phyloP scores from a whole-genome alignment of 2,797 vertebrate species.

The Prunella strophiata region DNA sequence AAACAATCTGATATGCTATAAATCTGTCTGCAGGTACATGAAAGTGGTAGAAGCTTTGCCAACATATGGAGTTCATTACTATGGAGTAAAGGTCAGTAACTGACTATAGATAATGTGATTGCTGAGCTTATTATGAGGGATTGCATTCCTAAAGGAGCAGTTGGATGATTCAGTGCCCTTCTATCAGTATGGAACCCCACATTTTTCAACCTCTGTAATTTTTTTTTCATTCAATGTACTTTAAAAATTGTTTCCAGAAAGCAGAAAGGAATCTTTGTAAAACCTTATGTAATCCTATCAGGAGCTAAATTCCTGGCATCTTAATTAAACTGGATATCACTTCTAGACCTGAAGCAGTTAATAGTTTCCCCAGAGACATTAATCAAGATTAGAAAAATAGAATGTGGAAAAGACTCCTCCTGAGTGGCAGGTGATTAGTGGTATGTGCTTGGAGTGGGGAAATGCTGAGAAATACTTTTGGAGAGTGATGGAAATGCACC shows the following conservation, averaged over 20 bases:
- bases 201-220: background rate
- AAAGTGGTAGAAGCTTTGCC: constrained; percentile 93
- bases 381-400: background rate
- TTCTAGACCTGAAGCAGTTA: background rate
- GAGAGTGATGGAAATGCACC: background rate
- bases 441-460: background rate
- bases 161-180: constrained; percentile 7
- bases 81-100: constrained; percentile 93
- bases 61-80: constrained; percentile 98
- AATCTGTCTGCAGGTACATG: constrained; percentile 88
- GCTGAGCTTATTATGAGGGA: constrained; percentile 4
- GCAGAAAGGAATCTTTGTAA: background rate
- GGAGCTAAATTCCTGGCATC: background rate
- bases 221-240: background rate
- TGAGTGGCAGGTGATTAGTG: background rate
- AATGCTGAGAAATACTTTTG: background rate
- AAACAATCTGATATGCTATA: constrained; percentile 20
- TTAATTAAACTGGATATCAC: constrained; percentile 35
- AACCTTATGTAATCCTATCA: background rate
- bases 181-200: background rate
- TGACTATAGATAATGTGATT: background rate
- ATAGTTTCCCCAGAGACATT: background rate
- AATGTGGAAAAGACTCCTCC: background rate
- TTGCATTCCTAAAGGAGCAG: constrained; percentile 46
- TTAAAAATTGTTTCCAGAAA: constrained; percentile 1